Evolutionary conservation across 2,113 vertebrate genomes (phyloP), one percentile per base, ranked within the genome.

Genomic region (Sisor rabdophorus): DNA sequence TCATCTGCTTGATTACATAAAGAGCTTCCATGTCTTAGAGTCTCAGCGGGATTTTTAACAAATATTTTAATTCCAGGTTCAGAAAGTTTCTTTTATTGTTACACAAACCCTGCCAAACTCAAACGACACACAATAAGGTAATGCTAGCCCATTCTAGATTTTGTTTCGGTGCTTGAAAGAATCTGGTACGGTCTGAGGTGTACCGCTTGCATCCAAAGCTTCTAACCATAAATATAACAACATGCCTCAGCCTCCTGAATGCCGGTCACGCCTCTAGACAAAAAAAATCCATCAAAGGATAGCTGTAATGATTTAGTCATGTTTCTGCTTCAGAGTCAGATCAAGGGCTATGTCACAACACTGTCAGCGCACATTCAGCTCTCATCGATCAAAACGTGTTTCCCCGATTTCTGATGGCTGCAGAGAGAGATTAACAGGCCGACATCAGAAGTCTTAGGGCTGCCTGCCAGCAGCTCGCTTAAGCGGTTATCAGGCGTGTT

Each of bases 81-180:
- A 72, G 13, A 26, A 67, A 48, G 24, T 4, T 44, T 67, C 11
- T 30, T 26, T 28, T 30, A 32, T 68, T 15, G 4, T 63, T 75
- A 3, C 9, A 40, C 24, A 75, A 65, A 75, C 48, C 80, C 84
- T 72, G 79, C 50, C 17, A 11, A 32, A 75, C 17, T 26, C 20
- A 7, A 52, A 30, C 30, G 1, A 22, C 2, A n/a, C 1, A 19
- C 17, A 11, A 22, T 11, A 8, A 20, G 84, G 82, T 80, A 69
- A 80, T 83, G 86, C 83, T 84, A 83, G 85, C 87, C 85, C 86
- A 85, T 86, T 85, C 80, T 84, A 82, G 78, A 81, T 86, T 81
- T 69, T 81, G 76, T 81, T 81, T n/a, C 58, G 85, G 83, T 68
- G 44, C 59, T 84, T 81, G 77, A 85, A 82, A 86, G 76, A 73